Base-by-base conservation (phyloP, 1,140 invertebrate species). In the Drosophila bifasciata region DNA sequence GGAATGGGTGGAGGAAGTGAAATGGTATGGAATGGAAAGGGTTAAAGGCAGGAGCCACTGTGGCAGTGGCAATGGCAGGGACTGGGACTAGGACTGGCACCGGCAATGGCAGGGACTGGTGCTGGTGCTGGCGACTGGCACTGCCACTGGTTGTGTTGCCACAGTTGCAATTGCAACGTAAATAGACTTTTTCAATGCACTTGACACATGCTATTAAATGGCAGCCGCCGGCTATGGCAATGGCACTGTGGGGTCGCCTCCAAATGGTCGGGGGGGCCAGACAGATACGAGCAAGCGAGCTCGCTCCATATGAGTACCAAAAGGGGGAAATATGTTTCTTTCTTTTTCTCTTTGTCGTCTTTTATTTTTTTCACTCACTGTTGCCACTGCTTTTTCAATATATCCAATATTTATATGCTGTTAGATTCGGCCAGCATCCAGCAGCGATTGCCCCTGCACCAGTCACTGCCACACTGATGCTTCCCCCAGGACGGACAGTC, bases 181-280 rank as follows among this genome's bases (percentile, higher is more conserved):
- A 86, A 86, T 88, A 86, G 83, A 86, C 83, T 86, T 86, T 86
- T 86, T 79, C 83, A 88, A 86, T 86, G 83, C 79, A 86, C 84
- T 86, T 88, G 83, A 86, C 83, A 88, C 83, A 86, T 89, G 84
- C 83, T 88, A 86, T 85, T 85, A 85, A 85, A 85, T 85, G 77
- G 69, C 81, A 88, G 69, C 77, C 67, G 58, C 40, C 72, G 58
- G 50, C 52, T 28, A 13, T 9, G 28, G 9, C 8, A 1, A 23
- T 11, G n/a, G 44, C 25, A 39, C n/a, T n/a, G 16, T 32, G 32
- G 43, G 23, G 16, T 23, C 32, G 44, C 15, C 15, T 8, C 19
- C 6, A 43, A 32, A 36, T 62, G 17, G n/a, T n/a, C n/a, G n/a
- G n/a, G n/a, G n/a, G n/a, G 59, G 60, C 57, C 52, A 74, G 55